phyloP scores from a whole-genome alignment of 2,113 vertebrate species.

The Ciconia stormi region DNA sequence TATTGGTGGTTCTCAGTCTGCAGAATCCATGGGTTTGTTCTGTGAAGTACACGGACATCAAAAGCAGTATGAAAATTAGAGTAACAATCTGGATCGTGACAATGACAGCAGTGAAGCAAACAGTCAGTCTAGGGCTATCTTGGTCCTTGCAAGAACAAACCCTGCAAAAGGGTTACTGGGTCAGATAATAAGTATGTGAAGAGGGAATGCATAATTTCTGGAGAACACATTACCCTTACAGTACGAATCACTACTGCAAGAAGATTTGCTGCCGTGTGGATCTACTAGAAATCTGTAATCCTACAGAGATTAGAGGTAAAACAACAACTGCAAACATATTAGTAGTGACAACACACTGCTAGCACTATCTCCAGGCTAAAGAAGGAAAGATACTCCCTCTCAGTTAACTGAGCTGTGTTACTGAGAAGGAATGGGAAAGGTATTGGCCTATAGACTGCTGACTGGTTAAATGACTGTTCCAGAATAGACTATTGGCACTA shows the following conservation, averaged over 20 bases:
- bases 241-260: not conserved
- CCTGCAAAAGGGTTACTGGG: not conserved
- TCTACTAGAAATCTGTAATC: not conserved
- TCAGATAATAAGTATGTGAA: fast-evolving
- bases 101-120: not conserved
- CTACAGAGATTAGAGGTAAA: not conserved
- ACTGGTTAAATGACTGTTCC: not conserved
- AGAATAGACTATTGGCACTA: not conserved
- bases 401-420: not conserved
- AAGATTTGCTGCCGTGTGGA: not conserved
- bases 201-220: not conserved
- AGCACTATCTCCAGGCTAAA: not conserved
- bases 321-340: not conserved
- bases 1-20: not conserved
- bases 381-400: not conserved
- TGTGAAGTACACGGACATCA: not conserved
- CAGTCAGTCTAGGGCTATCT: not conserved
- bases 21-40: not conserved
- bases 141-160: not conserved
- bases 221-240: not conserved
- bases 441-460: not conserved
- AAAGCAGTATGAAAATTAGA: not conserved
- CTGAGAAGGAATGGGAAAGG: not conserved
- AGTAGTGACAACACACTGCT: not conserved
- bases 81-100: not conserved